Evolutionary conservation across 2,797 vertebrate species (phyloP).

Genomic region (Sphaeramia orbicularis): DNA sequence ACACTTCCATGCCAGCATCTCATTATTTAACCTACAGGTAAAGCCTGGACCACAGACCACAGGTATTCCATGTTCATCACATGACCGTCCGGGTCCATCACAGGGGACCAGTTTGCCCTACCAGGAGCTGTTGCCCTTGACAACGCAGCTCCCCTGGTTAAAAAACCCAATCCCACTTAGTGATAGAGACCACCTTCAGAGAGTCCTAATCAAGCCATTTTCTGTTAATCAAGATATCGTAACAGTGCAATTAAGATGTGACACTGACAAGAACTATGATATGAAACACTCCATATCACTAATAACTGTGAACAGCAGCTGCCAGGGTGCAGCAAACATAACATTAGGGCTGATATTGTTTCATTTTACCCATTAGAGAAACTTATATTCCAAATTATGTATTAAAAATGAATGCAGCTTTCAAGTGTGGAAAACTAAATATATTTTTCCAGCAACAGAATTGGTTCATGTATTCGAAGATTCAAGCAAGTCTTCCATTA

Average conservation of each 20-base stretch:
- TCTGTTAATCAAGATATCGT: background rate
- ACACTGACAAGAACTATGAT: slow-evolving; percentile 10
- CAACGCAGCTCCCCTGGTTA: no score
- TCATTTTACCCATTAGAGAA: slow-evolving; percentile 25
- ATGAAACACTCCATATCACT: slow-evolving; percentile 10
- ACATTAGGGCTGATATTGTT: slow-evolving; percentile 12
- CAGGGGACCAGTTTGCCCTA: no score
- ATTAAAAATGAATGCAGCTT: slow-evolving; percentile 26
- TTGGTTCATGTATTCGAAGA: slow-evolving; percentile 17
- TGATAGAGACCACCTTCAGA: no score
- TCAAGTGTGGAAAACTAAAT: slow-evolving; percentile 13
- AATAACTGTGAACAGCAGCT: slow-evolving; percentile 27
- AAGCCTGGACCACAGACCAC: no score
- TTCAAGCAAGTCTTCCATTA: slow-evolving; percentile 59
- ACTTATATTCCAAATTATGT: slow-evolving; percentile 29
- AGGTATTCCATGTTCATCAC: no score
- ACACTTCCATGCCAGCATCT: no score
- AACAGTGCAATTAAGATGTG: slow-evolving; percentile 20
- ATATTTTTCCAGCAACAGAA: slow-evolving; percentile 27
- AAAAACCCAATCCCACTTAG: no score
- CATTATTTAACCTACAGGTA: no score
- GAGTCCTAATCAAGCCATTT: no score
- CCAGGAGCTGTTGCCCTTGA: no score
- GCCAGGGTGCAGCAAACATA: slow-evolving; percentile 17
- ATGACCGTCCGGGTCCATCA: no score